These are phyloP conservation scores for Alcedo quadribrachys DNA, from an alignment of 2,797 vertebrate genomes.

Conservation along the genomic window DNA sequence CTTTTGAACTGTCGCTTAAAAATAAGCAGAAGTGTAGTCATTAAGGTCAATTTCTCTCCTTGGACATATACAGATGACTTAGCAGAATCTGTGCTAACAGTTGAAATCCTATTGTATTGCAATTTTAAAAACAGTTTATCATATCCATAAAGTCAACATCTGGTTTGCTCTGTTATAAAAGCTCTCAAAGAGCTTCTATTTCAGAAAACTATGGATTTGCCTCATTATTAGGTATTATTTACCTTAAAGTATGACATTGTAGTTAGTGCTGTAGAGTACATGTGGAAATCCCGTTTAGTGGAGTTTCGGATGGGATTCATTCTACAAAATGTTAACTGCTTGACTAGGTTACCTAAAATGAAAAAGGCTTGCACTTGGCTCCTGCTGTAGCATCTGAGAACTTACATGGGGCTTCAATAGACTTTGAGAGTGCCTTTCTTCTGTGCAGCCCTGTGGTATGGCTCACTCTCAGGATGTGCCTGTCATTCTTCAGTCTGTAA, in stretches of 20 bases:
- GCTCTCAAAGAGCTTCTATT: background rate
- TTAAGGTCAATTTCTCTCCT: background rate
- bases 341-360: background rate
- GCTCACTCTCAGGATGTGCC: background rate
- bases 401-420: background rate
- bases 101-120: background rate
- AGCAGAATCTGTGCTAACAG: background rate
- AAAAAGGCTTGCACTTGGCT: background rate
- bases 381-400: background rate
- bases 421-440: background rate
- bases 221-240: background rate
- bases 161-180: background rate
- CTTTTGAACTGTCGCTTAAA: conserved; percentile 30
- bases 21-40: background rate
- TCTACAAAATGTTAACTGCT: background rate
- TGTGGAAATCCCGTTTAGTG: background rate
- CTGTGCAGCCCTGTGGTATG: background rate
- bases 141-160: background rate
- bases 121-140: background rate
- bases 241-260: background rate
- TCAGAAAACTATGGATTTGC: background rate
- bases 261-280: background rate
- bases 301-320: background rate
- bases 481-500: background rate
- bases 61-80: background rate